Percentiles rank a stretch among this genome's conserved stretches.
Evolutionary conservation across 2,888 invertebrate species (phyloP).

Genomic region (Aleiodes testaceus): DNA sequence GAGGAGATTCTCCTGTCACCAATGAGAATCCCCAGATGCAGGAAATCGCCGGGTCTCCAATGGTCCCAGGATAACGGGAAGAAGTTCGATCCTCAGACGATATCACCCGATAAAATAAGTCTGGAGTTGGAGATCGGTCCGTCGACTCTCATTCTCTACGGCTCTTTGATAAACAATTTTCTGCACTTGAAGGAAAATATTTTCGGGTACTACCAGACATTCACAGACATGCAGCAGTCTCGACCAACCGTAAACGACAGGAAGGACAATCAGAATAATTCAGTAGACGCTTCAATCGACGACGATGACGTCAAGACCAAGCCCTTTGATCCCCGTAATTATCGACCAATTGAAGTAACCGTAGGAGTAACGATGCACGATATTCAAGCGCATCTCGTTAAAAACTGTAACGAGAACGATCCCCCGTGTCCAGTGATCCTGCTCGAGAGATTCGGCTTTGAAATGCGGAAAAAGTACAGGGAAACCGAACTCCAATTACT

Average conservation of each 20-base stretch:
- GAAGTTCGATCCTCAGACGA: conserved; percentile 89
- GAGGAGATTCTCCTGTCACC: conserved; percentile 94
- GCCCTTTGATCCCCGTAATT: conserved; percentile 89
- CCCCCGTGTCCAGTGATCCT: conserved; percentile 93
- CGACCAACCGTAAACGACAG: conserved; percentile 73
- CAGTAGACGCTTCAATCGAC: conserved; percentile 75
- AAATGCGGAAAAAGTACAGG: conserved; percentile 94
- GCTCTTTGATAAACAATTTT: conserved; percentile 91
- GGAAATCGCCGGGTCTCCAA: conserved; percentile 81
- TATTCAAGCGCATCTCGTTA: conserved; percentile 93
- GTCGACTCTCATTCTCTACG: conserved; percentile 92
- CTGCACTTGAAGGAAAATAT: conserved; percentile 96
- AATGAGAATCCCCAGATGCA: conserved; percentile 88
- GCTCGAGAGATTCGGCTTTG: conserved; percentile 94
- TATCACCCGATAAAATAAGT: conserved; percentile 91
- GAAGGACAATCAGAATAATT: conserved; percentile 69
- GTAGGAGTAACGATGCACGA: conserved; percentile 96
- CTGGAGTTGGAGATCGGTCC: conserved; percentile 96
- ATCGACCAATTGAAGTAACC: conserved; percentile 91
- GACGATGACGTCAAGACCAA: conserved; percentile 75
- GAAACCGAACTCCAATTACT: conserved; percentile 94
- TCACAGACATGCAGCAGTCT: conserved; percentile 91
- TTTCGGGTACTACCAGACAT: conserved; percentile 96
- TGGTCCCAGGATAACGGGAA: conserved; percentile 80
- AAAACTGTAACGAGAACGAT: conserved; percentile 92